Percentiles rank a stretch among this genome's conserved stretches.
These are phyloP conservation scores for Varecia variegata DNA, from an alignment of 2,797 vertebrate genomes.

Conservation along the genomic window DNA sequence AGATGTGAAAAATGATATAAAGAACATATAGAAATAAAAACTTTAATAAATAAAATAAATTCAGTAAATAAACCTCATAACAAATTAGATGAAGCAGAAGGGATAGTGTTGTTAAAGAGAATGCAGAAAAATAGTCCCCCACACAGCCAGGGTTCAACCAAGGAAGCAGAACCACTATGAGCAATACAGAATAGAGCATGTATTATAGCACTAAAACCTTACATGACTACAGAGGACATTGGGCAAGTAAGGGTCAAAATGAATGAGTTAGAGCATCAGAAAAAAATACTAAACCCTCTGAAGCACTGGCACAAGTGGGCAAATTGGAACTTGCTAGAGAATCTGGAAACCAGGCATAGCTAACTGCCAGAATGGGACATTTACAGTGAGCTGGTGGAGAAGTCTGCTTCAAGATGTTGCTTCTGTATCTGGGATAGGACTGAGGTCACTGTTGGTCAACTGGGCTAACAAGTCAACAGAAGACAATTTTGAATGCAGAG, in stretches of 20 bases:
- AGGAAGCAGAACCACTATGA: background rate
- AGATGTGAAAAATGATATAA: background rate
- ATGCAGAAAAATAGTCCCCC: background rate
- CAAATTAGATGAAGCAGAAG: background rate
- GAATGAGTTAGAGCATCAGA: background rate
- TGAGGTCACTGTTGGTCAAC: background rate
- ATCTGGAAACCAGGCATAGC: background rate
- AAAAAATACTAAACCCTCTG: background rate
- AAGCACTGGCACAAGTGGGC: background rate
- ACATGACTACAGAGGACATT: background rate
- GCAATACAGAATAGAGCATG: background rate
- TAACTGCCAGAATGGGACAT: background rate
- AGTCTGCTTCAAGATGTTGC: background rate
- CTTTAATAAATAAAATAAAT: background rate
- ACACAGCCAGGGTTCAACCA: background rate
- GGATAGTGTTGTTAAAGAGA: background rate
- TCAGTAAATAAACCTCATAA: background rate
- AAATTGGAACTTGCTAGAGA: background rate
- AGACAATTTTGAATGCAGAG: background rate
- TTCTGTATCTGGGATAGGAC: background rate
- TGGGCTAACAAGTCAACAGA: background rate
- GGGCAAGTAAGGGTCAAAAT: background rate
- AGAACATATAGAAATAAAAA: background rate
- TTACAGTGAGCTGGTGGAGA: background rate
- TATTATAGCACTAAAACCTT: too few relatives aligned